These are phyloP conservation scores for Neostethus bicornis DNA, from an alignment of 2,797 vertebrate genomes.

Conservation along the genomic window DNA sequence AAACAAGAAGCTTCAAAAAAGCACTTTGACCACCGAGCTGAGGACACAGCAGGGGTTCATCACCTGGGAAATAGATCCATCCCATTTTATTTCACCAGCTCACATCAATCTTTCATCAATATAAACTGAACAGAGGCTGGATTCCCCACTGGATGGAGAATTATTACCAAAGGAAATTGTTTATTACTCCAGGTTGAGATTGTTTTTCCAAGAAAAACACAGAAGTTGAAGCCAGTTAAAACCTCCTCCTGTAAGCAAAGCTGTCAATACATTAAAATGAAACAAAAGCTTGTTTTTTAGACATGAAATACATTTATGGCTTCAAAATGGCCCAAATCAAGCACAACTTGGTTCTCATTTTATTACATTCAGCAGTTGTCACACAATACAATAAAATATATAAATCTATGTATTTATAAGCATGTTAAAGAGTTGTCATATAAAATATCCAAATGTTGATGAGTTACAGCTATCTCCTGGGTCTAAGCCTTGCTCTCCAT, in stretches of 20 bases:
- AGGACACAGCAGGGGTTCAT: conserved; percentile 58
- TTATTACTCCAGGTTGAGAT: conserved; percentile 37
- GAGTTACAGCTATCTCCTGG: no score
- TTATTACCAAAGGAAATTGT: conserved; percentile 45
- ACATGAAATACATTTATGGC: background rate
- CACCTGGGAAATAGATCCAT: conserved; percentile 66
- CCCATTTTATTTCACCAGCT: conserved; percentile 62
- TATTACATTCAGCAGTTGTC: conserved; percentile 3
- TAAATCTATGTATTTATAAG: no score
- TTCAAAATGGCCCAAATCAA: background rate
- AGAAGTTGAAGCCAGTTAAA: background rate
- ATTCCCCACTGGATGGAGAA: conserved; percentile 40
- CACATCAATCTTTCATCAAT: conserved; percentile 60
- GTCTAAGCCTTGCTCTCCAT: conserved; percentile 6
- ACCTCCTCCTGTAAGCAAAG: background rate
- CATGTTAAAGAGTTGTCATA: no score
- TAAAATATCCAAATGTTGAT: no score
- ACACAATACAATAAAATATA: conserved; percentile 10
- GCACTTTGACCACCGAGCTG: conserved; percentile 65
- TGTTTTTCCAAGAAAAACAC: conserved; percentile 17
- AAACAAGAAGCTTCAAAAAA: conserved; percentile 47
- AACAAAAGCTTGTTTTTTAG: background rate
- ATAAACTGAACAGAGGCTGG: conserved; percentile 50
- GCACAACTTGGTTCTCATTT: background rate
- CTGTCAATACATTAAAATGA: background rate